Evolutionary conservation across 1,140 invertebrate species (phyloP).

Genomic region (Drosophila oshimai): DNA sequence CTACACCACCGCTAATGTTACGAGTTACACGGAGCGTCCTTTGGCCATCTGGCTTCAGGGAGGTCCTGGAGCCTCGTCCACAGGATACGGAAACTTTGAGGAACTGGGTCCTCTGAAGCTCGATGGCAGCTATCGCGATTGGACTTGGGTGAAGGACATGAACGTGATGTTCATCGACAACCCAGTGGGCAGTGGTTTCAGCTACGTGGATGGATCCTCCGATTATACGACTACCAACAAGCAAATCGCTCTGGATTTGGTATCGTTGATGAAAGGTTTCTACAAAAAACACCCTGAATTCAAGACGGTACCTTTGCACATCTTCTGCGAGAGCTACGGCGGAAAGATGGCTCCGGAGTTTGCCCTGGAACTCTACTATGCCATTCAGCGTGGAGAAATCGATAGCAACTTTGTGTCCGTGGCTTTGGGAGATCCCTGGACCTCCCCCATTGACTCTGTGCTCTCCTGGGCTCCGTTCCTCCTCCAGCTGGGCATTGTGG

Average conservation of each 20-base stretch:
- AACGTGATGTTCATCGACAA: conserved; percentile 95
- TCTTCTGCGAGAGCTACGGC: conserved; percentile 94
- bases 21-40: conserved; percentile 86
- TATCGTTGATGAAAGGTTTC: conserved; percentile 88
- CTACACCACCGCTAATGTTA: conserved; percentile 86
- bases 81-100: conserved; percentile 91
- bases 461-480: conserved; percentile 90
- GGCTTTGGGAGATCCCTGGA: conserved; percentile 93
- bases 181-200: conserved; percentile 94
- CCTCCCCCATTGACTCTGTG: conserved; percentile 92
- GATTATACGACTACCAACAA: conserved; percentile 87
- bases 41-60: conserved; percentile 92
- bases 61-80: conserved; percentile 90
- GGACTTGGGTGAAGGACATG: conserved; percentile 90
- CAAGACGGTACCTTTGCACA: conserved; percentile 89
- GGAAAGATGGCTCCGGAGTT: conserved; percentile 95
- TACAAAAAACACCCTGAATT: conserved; percentile 87
- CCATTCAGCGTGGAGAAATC: conserved; percentile 86
- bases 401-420: conserved; percentile 90
- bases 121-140: conserved; percentile 86
- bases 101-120: conserved; percentile 89
- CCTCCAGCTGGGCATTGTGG: conserved; percentile 85
- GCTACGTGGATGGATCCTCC: conserved; percentile 87
- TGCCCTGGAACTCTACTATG: conserved; percentile 85
- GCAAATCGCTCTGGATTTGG: conserved; percentile 90